Base-by-base conservation (phyloP, 1,140 invertebrate species). In the Pseudobourletiella spinata region DNA sequence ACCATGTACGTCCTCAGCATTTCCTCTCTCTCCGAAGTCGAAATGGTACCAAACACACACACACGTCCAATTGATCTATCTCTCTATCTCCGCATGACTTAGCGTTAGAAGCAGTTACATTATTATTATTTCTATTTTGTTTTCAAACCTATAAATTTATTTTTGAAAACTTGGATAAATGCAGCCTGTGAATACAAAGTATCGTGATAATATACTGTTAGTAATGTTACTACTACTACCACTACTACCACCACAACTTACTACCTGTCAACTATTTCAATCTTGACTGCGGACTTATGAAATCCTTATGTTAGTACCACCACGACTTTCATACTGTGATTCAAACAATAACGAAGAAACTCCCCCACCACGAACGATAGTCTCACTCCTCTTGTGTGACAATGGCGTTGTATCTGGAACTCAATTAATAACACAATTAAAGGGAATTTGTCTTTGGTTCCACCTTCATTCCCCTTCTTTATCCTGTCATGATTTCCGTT, bases 1-100 rank as follows among this genome's bases (percentile, higher is more conserved):
- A 95, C 91, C 79, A 94, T 95, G 88, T 92, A 94, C 85, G 89
- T 97, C 81, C 87, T 94, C 82, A 93, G 89, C 82, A 95, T 97
- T 84, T 94, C 89, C 85, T 95, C 92, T 80, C 87, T 96, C 78
- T 95, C 91, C 79, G 93, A 96, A 89, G 92, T 96, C 78, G 90
- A 95, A 87, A 97, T 97, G 94, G 92, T 96, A 89, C 74, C 62
- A 63, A 29, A 29, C 32, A 69, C 61, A 69, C 57, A 63, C 44
- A 66, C 61, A 66, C 57, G 30, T 58, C 55, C 24, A 55, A 52
- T 55, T 64, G 15, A 28, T 20, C n/a, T n/a, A n/a, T n/a, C n/a
- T n/a, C n/a, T n/a, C n/a, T n/a, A n/a, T 55, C 25, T 54, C 24
- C 46, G 29, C 25, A 57, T 57, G 29, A 14, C 25, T 22, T 35